phyloP scores from a whole-genome alignment of 2,113 vertebrate species.

The Apodemus speciosus region DNA sequence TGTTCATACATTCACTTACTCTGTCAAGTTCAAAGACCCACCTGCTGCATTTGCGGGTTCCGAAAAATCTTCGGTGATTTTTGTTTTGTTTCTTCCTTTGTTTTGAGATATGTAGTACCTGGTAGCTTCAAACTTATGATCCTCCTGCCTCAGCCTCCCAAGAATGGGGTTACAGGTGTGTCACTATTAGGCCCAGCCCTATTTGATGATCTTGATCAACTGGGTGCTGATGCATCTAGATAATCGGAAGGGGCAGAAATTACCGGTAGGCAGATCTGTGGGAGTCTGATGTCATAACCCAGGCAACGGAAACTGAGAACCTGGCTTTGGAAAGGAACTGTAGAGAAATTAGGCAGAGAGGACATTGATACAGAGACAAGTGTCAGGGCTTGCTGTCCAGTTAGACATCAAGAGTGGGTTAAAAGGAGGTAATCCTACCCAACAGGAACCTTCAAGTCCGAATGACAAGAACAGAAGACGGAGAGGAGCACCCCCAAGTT shows the following conservation, averaged over 20 bases:
- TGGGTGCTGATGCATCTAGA: not conserved
- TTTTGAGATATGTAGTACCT: not conserved
- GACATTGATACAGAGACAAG: not conserved
- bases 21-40: not conserved
- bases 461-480: not conserved
- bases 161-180: not conserved
- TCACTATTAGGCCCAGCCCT: not conserved
- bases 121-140: not conserved
- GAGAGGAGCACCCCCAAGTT: not conserved
- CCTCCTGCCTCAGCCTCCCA: not conserved
- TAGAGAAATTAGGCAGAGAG: not conserved
- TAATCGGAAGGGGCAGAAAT: not conserved
- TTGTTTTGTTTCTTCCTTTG: not conserved
- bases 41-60: not conserved
- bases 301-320: not conserved
- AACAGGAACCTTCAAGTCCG: slow-evolving; percentile 6
- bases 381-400: not conserved
- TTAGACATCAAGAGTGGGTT: not conserved
- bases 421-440: not conserved
- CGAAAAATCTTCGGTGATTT: not conserved
- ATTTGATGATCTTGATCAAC: not conserved
- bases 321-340: slow-evolving; percentile 1
- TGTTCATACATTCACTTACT: slow-evolving; percentile 9
- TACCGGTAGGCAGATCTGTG: not conserved
- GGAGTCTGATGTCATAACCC: not conserved